Base-by-base conservation (phyloP, 2,113 vertebrate species). In the Capricornis sumatraensis region DNA sequence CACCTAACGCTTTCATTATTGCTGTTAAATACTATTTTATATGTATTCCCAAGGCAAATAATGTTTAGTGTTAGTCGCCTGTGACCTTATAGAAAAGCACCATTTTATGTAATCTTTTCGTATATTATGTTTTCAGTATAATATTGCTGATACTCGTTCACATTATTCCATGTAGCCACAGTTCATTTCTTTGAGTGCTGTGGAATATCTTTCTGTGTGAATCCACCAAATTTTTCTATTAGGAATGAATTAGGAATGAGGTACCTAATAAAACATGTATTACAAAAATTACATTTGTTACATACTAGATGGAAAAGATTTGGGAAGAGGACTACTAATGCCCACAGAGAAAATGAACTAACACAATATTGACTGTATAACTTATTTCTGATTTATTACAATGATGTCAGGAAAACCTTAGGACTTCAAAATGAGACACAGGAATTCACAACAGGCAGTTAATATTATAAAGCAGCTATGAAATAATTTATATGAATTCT, bases 381-480 rank as follows among this genome's bases (percentile, higher is more conserved):
- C 25, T 94, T 91, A 81, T 85, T 91, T 89, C n/a, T 92, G 9
- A 87, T 95, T 81, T 86, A 97, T 16, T 87, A 92, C 0, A 89
- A 0, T 87, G 58, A 7, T 95, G 33, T 43, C 33, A 33, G 23
- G 78, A 97, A 95, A 96, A 96, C 30, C 53, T 27, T 3, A 2
- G 0, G 74, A 57, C 33, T 96, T 91, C 45, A 94, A 98, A 95
- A 62, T 33, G 13, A 81, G 53, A 28, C 40, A 90, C 57, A 78
- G 5, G 64, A 8, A 94, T 43, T 14, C 1, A 0, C 57, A 92
- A 95, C 8, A 47, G 40, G n/a, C 6, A 64, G 40, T 21, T 76
- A 88, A 47, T 19, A 86, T 25, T 91, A 71, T 62, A 87, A 98
- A 95, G 23, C 93, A 91, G 82, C n/a, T 82, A 89, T 96, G 60